Evolutionary conservation across 53 echinoderm and acorn worm genomes (phyloP).

Genomic region (Echinometra lucunter): DNA sequence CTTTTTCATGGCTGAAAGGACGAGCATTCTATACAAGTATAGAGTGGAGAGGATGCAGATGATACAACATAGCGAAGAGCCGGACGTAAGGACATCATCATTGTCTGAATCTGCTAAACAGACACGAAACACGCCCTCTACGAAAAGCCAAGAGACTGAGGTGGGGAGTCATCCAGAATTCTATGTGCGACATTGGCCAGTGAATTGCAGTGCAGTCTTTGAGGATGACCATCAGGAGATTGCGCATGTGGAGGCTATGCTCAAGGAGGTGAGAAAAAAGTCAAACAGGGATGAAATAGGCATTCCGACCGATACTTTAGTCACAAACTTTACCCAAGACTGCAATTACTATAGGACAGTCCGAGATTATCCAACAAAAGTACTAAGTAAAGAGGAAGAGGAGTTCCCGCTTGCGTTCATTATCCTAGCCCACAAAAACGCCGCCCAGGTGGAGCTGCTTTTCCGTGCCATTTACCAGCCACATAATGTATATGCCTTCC

Average conservation of each 20-base stretch:
- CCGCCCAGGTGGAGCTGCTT: slow-evolving; percentile 79
- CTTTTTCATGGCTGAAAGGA: background rate
- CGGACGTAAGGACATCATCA: background rate
- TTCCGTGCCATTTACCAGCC: slow-evolving; percentile 79
- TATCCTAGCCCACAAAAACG: slow-evolving; percentile 74
- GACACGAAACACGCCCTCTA: background rate
- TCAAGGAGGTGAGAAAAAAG: background rate
- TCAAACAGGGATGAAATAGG: background rate
- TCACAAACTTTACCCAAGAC: slow-evolving; percentile 66
- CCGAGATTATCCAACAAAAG: slow-evolving; percentile 65
- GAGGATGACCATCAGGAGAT: slow-evolving; percentile 14
- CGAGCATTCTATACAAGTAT: background rate
- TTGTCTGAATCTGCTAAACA: no score
- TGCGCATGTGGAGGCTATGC: background rate
- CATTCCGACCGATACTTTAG: slow-evolving; percentile 58
- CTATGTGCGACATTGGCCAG: slow-evolving; percentile 1
- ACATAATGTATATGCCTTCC: slow-evolving; percentile 86
- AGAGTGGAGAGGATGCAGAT: background rate
- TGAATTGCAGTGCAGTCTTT: slow-evolving; percentile 61
- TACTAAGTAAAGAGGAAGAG: slow-evolving; percentile 74
- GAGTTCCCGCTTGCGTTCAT: slow-evolving; percentile 81
- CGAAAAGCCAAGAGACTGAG: background rate
- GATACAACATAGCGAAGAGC: background rate
- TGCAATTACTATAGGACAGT: slow-evolving; percentile 64
- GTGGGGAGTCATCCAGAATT: background rate